These are phyloP conservation scores for Bombyx mandarina DNA, from an alignment of 1,140 invertebrate species.

Conservation along the genomic window DNA sequence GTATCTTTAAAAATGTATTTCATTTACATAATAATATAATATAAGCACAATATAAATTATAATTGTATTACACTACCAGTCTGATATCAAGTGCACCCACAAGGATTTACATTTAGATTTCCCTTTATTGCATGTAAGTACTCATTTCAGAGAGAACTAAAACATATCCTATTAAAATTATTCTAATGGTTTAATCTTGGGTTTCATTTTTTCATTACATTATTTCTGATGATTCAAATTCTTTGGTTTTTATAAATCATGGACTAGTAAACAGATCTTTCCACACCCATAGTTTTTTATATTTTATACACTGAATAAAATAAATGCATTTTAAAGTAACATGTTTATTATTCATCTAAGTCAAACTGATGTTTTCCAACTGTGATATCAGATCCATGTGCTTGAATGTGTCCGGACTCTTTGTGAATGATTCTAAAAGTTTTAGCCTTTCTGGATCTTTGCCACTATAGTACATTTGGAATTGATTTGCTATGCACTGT, in stretches of 20 bases:
- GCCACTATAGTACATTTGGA: constrained; percentile 87
- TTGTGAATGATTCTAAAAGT: constrained; percentile 81
- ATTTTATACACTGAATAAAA: neutral
- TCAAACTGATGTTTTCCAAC: constrained; percentile 78
- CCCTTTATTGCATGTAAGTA: too few species aligned
- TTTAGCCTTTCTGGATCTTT: constrained; percentile 75
- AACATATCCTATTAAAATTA: too few species aligned
- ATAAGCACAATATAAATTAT: too few species aligned
- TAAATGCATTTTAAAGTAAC: neutral
- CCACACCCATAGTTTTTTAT: too few species aligned
- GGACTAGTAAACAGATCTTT: neutral
- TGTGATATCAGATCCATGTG: constrained; percentile 87
- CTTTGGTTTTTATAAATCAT: neutral
- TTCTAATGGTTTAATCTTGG: too few species aligned
- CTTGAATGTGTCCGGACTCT: constrained; percentile 82
- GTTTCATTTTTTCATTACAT: too few species aligned
- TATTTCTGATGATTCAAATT: too few species aligned
- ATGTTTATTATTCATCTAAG: constrained; percentile 14
- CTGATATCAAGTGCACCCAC: too few species aligned
- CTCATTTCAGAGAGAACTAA: too few species aligned
- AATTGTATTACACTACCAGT: too few species aligned
- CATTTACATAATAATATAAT: too few species aligned
- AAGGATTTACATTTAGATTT: too few species aligned
- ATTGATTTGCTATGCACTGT: constrained; percentile 87
- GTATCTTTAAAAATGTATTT: neutral